A percentile compares a stretch with the other conserved stretches of the same genome.
These are phyloP conservation scores for Falco rusticolus DNA, from an alignment of 2,797 vertebrate genomes.

Conservation along the genomic window DNA sequence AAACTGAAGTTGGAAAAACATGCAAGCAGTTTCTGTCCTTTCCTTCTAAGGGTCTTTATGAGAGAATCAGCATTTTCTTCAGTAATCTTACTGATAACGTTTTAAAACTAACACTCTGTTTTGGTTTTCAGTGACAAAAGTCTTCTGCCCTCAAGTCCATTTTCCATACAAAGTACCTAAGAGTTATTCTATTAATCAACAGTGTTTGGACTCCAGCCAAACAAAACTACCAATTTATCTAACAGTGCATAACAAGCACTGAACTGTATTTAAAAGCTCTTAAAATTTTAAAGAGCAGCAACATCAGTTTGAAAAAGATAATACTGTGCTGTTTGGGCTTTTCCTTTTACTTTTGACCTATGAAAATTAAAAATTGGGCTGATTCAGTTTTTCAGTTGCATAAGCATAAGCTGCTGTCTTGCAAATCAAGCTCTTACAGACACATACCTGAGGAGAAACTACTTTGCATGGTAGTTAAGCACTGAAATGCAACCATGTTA, in stretches of 20 bases:
- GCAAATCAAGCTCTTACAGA: background rate
- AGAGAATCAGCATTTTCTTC: background rate
- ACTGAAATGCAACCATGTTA: background rate
- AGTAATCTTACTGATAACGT: background rate
- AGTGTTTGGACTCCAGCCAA: background rate
- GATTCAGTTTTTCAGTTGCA: no score
- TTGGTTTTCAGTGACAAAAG: background rate
- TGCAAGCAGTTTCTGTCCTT: background rate
- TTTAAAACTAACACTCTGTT: background rate
- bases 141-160: background rate
- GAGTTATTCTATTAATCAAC: background rate
- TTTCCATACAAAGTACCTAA: background rate
- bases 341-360: background rate
- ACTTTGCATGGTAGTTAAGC: background rate
- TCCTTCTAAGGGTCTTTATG: background rate
- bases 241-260: background rate
- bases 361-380: background rate
- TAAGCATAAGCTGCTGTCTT: background rate
- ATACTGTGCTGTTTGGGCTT: background rate
- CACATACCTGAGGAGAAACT: background rate
- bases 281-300: background rate
- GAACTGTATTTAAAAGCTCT: background rate
- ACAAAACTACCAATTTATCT: background rate
- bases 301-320: background rate
- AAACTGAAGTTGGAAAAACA: background rate